A percentile compares a stretch with the other conserved stretches of the same genome.
Evolutionary conservation across 2,113 vertebrate species (phyloP).

Genomic region (Mugil cephalus): DNA sequence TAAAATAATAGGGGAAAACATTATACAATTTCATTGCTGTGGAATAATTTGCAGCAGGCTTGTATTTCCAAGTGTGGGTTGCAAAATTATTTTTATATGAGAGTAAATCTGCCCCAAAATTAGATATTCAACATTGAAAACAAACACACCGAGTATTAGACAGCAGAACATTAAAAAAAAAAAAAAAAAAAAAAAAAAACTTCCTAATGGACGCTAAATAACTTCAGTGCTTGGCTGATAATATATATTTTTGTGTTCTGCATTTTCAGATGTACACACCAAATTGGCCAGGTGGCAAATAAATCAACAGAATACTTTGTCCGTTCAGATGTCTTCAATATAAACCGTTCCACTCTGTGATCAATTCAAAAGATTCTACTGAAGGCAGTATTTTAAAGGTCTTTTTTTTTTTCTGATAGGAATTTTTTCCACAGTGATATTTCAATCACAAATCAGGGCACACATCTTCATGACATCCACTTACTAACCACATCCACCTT

Average conservation of each 20-base stretch:
- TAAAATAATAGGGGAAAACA: constrained; percentile 52
- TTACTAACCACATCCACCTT: constrained; percentile 12
- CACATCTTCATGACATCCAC: constrained; percentile 16
- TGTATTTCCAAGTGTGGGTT: constrained; percentile 21
- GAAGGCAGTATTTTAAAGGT: constrained; percentile 33
- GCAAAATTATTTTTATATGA: constrained; percentile 15
- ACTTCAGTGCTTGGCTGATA: constrained; percentile 47
- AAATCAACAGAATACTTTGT: constrained; percentile 14
- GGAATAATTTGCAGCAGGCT: background rate
- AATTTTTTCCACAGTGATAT: constrained; percentile 15
- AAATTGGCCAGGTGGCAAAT: constrained; percentile 6
- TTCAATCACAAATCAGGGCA: constrained; percentile 31
- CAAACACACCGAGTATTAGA: constrained; percentile 33
- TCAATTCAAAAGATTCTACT: constrained; percentile 29
- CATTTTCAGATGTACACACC: constrained; percentile 27
- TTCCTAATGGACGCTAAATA: constrained; percentile 38
- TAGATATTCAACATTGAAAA: constrained; percentile 14
- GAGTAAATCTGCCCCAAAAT: constrained; percentile 14
- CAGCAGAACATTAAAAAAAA: background rate
- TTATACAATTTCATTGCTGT: constrained; percentile 37
- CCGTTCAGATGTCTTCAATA: constrained; percentile 17
- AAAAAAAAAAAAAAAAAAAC: no score
- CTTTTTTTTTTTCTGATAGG: background rate
- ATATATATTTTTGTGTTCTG: constrained; percentile 20
- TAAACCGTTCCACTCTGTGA: constrained; percentile 14